These are phyloP conservation scores for Cephus sareptanus DNA, from an alignment of 2,888 invertebrate genomes.

Conservation along the genomic window DNA sequence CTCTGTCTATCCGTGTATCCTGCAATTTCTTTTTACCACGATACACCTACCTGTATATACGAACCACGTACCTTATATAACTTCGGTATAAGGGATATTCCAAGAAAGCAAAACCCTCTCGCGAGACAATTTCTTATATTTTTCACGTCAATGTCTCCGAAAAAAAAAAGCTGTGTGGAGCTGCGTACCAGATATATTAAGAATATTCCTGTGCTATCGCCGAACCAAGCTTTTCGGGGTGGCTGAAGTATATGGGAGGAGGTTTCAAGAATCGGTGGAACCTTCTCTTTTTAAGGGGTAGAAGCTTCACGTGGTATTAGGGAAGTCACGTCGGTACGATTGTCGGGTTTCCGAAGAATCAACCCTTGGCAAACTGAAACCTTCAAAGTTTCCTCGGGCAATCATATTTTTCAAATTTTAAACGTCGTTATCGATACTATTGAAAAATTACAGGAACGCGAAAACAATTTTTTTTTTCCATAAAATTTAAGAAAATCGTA, in stretches of 20 bases:
- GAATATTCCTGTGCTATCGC: not conserved
- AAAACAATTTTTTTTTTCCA: not conserved
- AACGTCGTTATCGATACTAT: not conserved
- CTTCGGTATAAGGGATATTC: not conserved
- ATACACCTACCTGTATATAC: not conserved
- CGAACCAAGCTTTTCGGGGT: not conserved
- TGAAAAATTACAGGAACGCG: not conserved
- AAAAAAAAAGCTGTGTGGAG: not conserved
- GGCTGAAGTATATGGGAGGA: not conserved
- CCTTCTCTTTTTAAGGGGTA: not conserved
- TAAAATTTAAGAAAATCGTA: not conserved
- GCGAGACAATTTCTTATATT: not conserved
- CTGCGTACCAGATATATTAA: not conserved
- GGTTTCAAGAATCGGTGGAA: not conserved
- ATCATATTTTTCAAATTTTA: not conserved
- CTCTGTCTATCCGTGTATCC: not conserved
- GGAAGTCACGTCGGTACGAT: not conserved
- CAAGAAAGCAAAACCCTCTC: not conserved
- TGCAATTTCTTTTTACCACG: not conserved
- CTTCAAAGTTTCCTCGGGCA: constrained; percentile 5
- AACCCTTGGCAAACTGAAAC: constrained; percentile 19
- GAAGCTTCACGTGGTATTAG: not conserved
- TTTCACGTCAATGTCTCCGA: not conserved
- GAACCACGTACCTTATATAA: not conserved
- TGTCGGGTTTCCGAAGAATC: constrained; percentile 1